Evolutionary conservation across 2,888 invertebrate species (phyloP).

Genomic region (Eudasyphora cyanicolor): DNA sequence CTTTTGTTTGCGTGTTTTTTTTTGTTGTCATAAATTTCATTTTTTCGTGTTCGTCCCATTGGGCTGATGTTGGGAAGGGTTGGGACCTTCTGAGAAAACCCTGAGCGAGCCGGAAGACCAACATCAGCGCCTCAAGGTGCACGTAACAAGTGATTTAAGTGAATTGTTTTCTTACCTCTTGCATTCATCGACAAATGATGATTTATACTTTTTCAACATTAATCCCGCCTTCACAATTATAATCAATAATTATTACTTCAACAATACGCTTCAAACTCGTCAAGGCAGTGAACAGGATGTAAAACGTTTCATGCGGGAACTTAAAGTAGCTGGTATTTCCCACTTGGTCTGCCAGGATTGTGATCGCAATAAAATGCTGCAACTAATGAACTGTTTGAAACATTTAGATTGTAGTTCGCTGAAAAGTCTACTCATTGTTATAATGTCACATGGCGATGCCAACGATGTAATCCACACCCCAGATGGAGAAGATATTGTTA

Average conservation of each 20-base stretch:
- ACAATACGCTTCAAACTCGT: neutral
- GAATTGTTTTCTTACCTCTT: too few relatives aligned
- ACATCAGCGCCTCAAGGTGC: too few relatives aligned
- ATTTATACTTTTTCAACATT: constrained; percentile 2
- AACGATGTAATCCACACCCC: neutral
- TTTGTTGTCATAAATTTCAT: too few relatives aligned
- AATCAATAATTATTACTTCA: constrained; percentile 14
- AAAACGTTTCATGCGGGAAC: neutral
- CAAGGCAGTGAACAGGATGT: constrained; percentile 3
- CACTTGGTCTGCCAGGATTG: neutral
- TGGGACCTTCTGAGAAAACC: too few relatives aligned
- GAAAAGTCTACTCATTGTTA: neutral
- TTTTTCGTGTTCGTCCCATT: too few relatives aligned
- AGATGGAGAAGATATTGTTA: constrained; percentile 9
- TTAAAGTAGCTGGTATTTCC: constrained; percentile 3
- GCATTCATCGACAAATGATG: neutral
- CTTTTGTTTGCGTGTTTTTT: too few relatives aligned
- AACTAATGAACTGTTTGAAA: neutral
- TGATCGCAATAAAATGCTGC: neutral
- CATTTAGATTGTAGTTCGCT: neutral
- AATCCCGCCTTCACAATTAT: constrained; percentile 22
- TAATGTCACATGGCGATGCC: constrained; percentile 20
- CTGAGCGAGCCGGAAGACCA: too few relatives aligned
- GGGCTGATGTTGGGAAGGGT: too few relatives aligned
- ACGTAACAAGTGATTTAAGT: too few relatives aligned